Base-by-base conservation (phyloP, 2,888 invertebrate genomes). In the Drosophila sordidula region DNA sequence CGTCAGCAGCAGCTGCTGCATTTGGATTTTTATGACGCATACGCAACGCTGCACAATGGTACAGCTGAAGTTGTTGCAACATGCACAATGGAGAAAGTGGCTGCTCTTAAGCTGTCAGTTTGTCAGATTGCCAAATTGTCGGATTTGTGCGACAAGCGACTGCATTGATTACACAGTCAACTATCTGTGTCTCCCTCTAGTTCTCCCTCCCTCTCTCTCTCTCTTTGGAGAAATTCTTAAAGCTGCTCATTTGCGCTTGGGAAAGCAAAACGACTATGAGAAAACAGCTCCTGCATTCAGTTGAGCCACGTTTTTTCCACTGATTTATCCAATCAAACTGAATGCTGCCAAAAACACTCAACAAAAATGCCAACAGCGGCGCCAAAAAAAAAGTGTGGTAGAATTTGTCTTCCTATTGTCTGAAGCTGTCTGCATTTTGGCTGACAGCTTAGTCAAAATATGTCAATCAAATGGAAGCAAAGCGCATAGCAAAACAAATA, bases 381-480 rank as follows among this genome's bases (percentile, higher is more conserved):
- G 58, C 61, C 70, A 76, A 59, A 29, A 56, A 49, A 49, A 39
- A 65, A 59, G 42, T 58, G 47, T 55, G 29, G 34, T 45, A 36
- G 47, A 49, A 45, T 63, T 64, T 69, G 75, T 50, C 61, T 54
- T 64, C 64, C 68, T 59, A 75, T 73, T 74, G 74, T 78, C 78
- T 74, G 78, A 50, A 54, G 34, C 61, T 62, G 76, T 80, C 72
- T 72, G 69, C 78, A 73, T 78, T 64, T 75, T 55, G 58, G 65
- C 73, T 70, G 78, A 74, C 75, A 84, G 89, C 84, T 89, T 85
- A 78, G 70, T 74, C 71, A 89, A 89, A 84, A 84, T 84, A 83
- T 84, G 84, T 78, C 84, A 84, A 84, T 84, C 87, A 89, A 83
- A 63, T 61, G 67, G 58, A 65, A 46, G 56, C 45, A 55, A 59